Evolutionary conservation across 2,797 vertebrate genomes (phyloP).

Genomic region (Aotus griseimembra): DNA sequence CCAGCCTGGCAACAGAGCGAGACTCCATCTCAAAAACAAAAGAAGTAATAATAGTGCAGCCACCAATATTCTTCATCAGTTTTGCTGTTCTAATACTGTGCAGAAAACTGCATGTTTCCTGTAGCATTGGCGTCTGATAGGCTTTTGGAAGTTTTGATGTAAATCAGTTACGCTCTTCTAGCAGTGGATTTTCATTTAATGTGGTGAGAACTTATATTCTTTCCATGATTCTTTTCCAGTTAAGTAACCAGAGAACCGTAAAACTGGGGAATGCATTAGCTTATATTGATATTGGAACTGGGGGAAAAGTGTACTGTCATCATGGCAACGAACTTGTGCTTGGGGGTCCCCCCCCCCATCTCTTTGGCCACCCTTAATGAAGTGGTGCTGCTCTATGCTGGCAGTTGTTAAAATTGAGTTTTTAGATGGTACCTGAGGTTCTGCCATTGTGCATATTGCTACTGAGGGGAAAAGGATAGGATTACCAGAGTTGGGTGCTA

Average conservation of each 20-base stretch:
- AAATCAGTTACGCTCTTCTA: not conserved
- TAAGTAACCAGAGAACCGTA: not conserved
- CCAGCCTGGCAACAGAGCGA: too few relatives aligned
- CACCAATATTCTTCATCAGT: not conserved
- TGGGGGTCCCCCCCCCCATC: not conserved
- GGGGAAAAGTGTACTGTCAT: not conserved
- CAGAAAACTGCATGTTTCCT: not conserved
- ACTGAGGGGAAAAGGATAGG: not conserved
- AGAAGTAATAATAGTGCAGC: not conserved
- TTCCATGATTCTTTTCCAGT: not conserved
- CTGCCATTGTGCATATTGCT: not conserved
- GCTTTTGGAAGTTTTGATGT: slow-evolving; percentile 24
- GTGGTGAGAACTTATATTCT: not conserved
- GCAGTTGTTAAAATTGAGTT: not conserved
- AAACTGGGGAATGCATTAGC: not conserved
- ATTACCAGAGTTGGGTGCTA: not conserved
- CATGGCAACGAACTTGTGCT: not conserved
- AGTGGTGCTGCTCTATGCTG: not conserved
- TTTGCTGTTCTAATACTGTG: not conserved
- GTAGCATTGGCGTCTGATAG: not conserved
- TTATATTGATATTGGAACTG: not conserved
- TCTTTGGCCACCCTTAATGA: not conserved
- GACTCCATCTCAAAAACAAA: too few relatives aligned
- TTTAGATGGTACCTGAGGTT: not conserved
- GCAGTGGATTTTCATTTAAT: not conserved